Evolutionary conservation across 1,140 invertebrate genomes (phyloP), one percentile per base, ranked within the genome.

Genomic region (Plodia interpunctella): DNA sequence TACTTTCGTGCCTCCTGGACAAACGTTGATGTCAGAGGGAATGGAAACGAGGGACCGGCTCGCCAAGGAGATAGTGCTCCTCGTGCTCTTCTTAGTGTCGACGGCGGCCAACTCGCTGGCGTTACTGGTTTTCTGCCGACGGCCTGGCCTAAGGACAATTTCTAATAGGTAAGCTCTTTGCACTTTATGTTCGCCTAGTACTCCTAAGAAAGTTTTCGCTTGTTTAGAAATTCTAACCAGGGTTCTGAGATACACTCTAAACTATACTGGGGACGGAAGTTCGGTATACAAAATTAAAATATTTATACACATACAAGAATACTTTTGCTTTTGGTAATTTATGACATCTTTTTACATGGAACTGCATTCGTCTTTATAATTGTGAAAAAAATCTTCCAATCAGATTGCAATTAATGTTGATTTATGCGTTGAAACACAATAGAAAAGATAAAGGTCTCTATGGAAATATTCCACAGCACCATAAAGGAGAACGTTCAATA

Each of bases 131-230:
- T 90, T 90, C 76, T 88, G 80, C 72, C 63, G 83, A 60, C 80
- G 88, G 65, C 88, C 89, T 18, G 85, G 85, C 53, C 76, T 90
- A 49, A 86, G 90, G 67, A 90, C 90, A 71, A 86, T 90, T 61
- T 90, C 90, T 35, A 90, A 90, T 82, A 78, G 88, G 90, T 90
- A 75, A 81, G 86, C 79, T 68, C 19, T 50, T 35, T 18, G 11
- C 54, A 58, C 21, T 58, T 52, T 62, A 52, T 52, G 9, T 11
- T 52, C 20, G 18, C 50, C 50, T 52, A 13, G 50, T 52, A 52
- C 17, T 52, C n/a, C 20, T 21, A 20, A 50, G n/a, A 19, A 20
- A 52, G 19, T 20, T 52, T 52, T 52, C 5, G 19, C 8, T 38
- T 2, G 11, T 38, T 38, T 38, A 38, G 35, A 38, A 38, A 2